Conservation (phyloP, 2,888 invertebrate species). For the Heterodera filipjevi region DNA sequence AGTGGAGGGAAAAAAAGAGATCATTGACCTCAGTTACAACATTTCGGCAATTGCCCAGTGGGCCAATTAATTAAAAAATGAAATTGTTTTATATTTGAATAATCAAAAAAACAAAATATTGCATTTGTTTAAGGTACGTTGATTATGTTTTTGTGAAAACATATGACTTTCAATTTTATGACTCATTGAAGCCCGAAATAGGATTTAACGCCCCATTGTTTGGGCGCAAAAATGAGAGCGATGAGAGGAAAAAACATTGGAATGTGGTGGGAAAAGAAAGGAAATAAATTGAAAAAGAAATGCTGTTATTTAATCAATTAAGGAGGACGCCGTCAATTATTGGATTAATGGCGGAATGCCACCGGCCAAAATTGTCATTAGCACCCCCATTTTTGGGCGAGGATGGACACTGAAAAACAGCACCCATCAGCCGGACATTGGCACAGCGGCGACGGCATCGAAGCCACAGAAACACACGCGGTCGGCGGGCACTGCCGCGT, state of each 20-base stretch:
- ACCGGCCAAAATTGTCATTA: conserved; percentile 48
- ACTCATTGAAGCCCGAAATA: conserved; percentile 50
- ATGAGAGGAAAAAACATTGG: neutral
- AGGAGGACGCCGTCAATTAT: conserved; percentile 45
- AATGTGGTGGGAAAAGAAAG: conserved; percentile 1
- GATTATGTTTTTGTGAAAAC: conserved; percentile 51
- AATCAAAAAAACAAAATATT: neutral
- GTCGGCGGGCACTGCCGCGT: conserved; percentile 87
- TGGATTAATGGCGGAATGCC: conserved; percentile 54
- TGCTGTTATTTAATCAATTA: too few species aligned
- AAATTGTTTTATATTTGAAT: neutral
- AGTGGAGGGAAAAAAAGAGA: conserved; percentile 83
- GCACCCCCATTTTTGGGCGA: conserved; percentile 52
- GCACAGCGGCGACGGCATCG: conserved; percentile 81
- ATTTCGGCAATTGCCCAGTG: conserved; percentile 67
- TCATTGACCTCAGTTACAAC: conserved; percentile 84
- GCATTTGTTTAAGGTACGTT: conserved; percentile 20
- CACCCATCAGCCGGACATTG: conserved; percentile 71
- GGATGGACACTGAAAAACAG: conserved; percentile 47
- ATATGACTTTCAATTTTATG: conserved; percentile 52
- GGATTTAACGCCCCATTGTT: conserved; percentile 44
- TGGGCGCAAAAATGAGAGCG: neutral
- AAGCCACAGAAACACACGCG: conserved; percentile 88
- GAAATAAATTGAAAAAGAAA: too few species aligned
- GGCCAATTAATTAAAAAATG: conserved; percentile 10